Conservation (phyloP, 1,140 invertebrate species). For the Drosophila fuyamai region DNA sequence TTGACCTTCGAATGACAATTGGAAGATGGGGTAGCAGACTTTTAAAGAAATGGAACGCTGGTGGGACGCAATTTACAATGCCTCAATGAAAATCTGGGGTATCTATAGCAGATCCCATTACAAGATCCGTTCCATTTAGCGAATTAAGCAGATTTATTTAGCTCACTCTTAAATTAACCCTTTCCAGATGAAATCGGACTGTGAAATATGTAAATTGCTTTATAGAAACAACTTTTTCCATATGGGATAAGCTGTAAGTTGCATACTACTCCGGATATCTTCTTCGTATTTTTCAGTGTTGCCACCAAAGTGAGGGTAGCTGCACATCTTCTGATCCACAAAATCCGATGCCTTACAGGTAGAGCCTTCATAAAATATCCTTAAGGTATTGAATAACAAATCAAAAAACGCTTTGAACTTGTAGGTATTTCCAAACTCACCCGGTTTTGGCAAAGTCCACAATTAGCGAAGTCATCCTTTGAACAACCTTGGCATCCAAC, state of each 20-base stretch:
- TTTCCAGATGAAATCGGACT: not conserved
- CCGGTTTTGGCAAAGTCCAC: conserved; percentile 56
- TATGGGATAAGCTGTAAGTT: conserved; percentile 21
- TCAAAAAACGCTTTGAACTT: not conserved
- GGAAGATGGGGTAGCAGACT: not conserved
- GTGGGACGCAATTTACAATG: conserved; percentile 3
- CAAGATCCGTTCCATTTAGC: conserved; percentile 6
- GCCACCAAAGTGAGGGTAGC: conserved; percentile 27
- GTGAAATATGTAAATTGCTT: not conserved
- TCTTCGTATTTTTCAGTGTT: conserved; percentile 24
- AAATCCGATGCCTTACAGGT: conserved; percentile 39
- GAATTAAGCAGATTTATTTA: conserved; percentile 3
- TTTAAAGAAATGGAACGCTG: conserved; percentile 14
- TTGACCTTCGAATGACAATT: conserved; percentile 41
- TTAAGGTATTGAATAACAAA: not conserved
- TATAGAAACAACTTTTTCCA: conserved; percentile 53
- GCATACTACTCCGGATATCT: conserved; percentile 16
- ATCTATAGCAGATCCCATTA: conserved; percentile 1
- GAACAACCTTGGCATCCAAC: conserved; percentile 25
- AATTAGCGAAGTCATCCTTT: conserved; percentile 39
- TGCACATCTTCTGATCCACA: conserved; percentile 37
- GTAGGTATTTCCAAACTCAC: conserved; percentile 35
- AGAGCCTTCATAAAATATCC: conserved; percentile 7
- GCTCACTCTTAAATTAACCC: conserved; percentile 4
- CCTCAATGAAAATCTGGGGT: conserved; percentile 5